Conservation (phyloP, 2,113 vertebrate genomes). For the Myotis davidii region DNA sequence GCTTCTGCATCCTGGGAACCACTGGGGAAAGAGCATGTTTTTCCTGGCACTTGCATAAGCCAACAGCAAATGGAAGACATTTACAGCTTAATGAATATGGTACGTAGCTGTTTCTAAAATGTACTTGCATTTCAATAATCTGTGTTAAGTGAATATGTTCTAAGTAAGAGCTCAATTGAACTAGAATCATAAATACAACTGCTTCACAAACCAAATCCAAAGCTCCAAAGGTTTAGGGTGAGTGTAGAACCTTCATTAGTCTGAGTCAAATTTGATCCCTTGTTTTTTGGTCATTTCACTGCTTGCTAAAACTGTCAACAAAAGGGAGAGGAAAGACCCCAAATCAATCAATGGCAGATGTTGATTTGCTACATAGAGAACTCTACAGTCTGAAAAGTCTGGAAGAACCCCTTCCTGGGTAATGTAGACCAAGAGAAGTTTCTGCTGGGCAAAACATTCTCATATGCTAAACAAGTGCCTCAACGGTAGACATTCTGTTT, state of each 20-base stretch:
- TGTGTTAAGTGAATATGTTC: slow-evolving; percentile 42
- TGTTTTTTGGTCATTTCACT: slow-evolving; percentile 30
- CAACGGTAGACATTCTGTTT: slow-evolving; percentile 4
- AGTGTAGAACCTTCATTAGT: not conserved
- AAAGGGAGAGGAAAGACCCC: slow-evolving; percentile 47
- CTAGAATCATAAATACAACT: slow-evolving; percentile 10
- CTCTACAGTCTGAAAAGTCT: not conserved
- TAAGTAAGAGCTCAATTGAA: slow-evolving; percentile 52
- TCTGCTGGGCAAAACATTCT: not conserved
- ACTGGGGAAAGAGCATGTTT: slow-evolving; percentile 50
- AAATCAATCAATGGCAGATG: not conserved
- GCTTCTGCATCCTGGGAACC: slow-evolving; percentile 46
- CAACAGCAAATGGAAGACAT: slow-evolving; percentile 52
- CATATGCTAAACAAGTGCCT: not conserved
- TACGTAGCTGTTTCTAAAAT: slow-evolving; percentile 51
- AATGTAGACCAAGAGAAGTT: not conserved
- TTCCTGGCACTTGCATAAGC: slow-evolving; percentile 43
- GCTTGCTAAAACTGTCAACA: slow-evolving; percentile 34
- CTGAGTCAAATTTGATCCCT: slow-evolving; percentile 30
- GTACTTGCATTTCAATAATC: slow-evolving; percentile 22
- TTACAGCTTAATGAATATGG: slow-evolving; percentile 36
- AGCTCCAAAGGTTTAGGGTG: not conserved
- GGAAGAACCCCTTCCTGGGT: not conserved
- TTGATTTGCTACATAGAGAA: not conserved
- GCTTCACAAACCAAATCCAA: not conserved